A percentile compares a stretch with the other conserved stretches of the same genome.
These are phyloP conservation scores for Tarsius wallacei DNA, from an alignment of 2,797 vertebrate species.

Conservation along the genomic window DNA sequence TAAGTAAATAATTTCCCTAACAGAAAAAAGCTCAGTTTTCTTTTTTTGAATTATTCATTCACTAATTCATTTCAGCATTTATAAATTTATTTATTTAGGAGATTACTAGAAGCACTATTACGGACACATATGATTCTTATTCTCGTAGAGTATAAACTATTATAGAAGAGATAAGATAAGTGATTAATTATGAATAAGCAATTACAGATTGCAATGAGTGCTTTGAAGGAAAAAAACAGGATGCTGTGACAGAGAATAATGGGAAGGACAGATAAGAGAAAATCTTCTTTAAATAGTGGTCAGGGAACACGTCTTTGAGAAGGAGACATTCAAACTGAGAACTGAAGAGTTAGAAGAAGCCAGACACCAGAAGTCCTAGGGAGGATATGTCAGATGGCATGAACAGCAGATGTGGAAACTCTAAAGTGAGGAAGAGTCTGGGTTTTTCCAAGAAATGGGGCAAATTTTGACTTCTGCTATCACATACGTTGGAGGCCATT, in stretches of 20 bases:
- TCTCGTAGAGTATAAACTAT: not conserved
- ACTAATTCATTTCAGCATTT: slow-evolving; percentile 53
- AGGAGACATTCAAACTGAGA: not conserved
- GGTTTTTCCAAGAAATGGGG: not conserved
- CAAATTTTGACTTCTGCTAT: slow-evolving; percentile 18
- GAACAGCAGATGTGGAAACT: not conserved
- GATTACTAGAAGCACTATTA: slow-evolving; percentile 29
- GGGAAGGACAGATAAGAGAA: not conserved
- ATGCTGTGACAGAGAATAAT: not conserved
- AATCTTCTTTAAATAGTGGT: not conserved
- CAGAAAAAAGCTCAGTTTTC: slow-evolving; percentile 42
- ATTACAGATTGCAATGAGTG: not conserved
- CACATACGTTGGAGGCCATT: not conserved
- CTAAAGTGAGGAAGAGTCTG: not conserved
- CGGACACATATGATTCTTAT: not conserved
- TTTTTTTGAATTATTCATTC: slow-evolving; percentile 63
- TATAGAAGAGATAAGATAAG: not conserved
- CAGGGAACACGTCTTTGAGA: not conserved
- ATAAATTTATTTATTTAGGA: slow-evolving; percentile 33
- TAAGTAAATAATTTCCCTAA: slow-evolving; percentile 39
- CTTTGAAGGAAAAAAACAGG: not conserved
- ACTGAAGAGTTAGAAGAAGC: not conserved
- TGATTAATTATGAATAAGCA: slow-evolving; percentile 37
- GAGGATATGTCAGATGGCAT: not conserved
- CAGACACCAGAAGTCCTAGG: not conserved